Evolutionary conservation across 2,888 invertebrate genomes (phyloP).

Genomic region (Ligdia adustata): DNA sequence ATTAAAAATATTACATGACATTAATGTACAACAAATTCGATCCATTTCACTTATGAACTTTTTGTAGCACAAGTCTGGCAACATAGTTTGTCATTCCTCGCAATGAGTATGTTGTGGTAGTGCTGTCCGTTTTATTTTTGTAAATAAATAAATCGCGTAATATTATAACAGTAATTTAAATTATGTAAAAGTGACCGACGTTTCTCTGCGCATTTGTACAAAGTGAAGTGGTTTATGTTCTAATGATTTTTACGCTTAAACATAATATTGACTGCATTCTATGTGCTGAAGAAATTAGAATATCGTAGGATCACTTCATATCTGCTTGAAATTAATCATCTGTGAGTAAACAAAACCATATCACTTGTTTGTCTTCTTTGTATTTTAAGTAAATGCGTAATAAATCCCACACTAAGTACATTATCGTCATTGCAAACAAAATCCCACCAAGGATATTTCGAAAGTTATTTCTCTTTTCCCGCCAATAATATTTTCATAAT

Average conservation of each 20-base stretch:
- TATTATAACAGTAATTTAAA: constrained; percentile 6
- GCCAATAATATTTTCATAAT: too few relatives aligned
- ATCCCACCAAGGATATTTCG: too few relatives aligned
- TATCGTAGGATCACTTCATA: neutral
- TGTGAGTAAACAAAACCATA: constrained; percentile 1
- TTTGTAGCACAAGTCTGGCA: neutral
- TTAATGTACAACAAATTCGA: too few relatives aligned
- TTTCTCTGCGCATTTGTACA: neutral
- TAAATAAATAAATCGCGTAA: constrained; percentile 11
- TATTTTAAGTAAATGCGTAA: neutral
- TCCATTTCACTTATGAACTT: too few relatives aligned
- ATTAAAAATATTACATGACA: too few relatives aligned
- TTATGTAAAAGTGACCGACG: constrained; percentile 1
- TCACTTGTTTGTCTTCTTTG: neutral
- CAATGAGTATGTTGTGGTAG: neutral
- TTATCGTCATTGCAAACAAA: neutral
- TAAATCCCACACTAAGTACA: neutral
- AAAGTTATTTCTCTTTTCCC: too few relatives aligned
- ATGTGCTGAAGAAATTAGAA: neutral
- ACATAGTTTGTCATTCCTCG: neutral
- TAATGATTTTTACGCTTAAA: constrained; percentile 1
- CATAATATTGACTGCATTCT: neutral
- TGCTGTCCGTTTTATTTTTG: constrained; percentile 4
- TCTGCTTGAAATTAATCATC: neutral
- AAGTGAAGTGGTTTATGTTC: constrained; percentile 5